Conservation (phyloP, 2,113 vertebrate species). For the Prionailurus viverrinus region DNA sequence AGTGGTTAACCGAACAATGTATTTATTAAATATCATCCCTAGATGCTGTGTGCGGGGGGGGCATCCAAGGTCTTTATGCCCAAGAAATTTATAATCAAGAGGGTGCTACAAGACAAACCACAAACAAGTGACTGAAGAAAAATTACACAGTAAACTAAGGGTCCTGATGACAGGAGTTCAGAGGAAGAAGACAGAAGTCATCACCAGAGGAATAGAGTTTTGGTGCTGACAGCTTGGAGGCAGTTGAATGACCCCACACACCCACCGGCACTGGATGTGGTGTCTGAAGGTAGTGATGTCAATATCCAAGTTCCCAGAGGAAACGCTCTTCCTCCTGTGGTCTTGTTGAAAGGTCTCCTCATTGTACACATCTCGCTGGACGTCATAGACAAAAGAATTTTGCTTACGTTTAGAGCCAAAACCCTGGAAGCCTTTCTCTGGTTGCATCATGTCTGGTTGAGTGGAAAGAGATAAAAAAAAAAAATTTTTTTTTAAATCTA, state of each 20-base stretch:
- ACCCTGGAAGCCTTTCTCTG: background rate
- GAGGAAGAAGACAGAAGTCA: background rate
- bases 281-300: conserved; percentile 48
- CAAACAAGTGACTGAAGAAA: background rate
- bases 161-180: background rate
- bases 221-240: accelerated
- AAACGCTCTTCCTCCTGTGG: conserved; percentile 59
- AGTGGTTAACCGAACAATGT: background rate
- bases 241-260: background rate
- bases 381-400: background rate
- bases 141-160: background rate
- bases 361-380: conserved; percentile 80
- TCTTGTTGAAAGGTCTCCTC: conserved; percentile 83
- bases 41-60: background rate
- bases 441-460: conserved; percentile 49
- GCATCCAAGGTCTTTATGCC: background rate
- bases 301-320: conserved; percentile 7
- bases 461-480: conserved; percentile 16
- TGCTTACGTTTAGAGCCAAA: background rate
- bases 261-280: conserved; percentile 75
- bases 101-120: background rate
- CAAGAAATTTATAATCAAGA: background rate
- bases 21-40: background rate
- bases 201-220: background rate
- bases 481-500: background rate